Evolutionary conservation across 2,797 vertebrate species (phyloP), one percentile per base, ranked within the genome.

Genomic region (Coluber constrictor): DNA sequence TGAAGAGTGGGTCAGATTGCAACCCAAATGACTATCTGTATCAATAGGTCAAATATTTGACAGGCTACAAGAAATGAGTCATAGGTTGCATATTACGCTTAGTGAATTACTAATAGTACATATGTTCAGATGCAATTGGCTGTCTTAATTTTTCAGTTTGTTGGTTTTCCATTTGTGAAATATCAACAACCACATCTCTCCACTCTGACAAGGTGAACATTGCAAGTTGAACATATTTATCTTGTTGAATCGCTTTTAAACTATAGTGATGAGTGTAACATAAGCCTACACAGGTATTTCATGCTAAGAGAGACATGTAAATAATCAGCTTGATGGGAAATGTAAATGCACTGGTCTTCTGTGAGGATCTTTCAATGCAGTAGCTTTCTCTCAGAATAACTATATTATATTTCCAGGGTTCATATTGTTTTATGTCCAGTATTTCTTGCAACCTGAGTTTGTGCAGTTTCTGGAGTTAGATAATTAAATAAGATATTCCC

Each of bases 401-500:
- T 90, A 2, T 0, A 12, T 92, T 93, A 66, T n/a, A 66, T 15
- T 93, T 95, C 27, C 37, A 83, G 29, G 74, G 4, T 16, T 37
- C 86, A 86, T 66, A 90, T 37, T 7, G 13, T 92, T 79, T 1
- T n/a, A 13, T 70, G 18, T 54, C 20, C 57, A 54, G 0, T 83
- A 23, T 1, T 91, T 92, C 18, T 12, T 92, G 20, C 90, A 89
- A 18, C 3, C 79, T 27, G 47, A 70, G 11, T 5, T 2, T 51
- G 92, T 87, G 57, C 12, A 79, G 0, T n/a, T 90, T 94, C 94
- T 94, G 88, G 61, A 47, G 8, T 54, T 70, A 27, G 9, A 91
- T 94, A 0, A 86, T 94, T 89, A 90, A 93, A 92, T 3, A 86
- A 27, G 59, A 51, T 57, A 88, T 91, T 95, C 92, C 9, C 15